Percentiles rank a stretch among this genome's conserved stretches.
These are phyloP conservation scores for Drosophila sp. DNA, from an alignment of 1,140 invertebrate species.

Conservation along the genomic window DNA sequence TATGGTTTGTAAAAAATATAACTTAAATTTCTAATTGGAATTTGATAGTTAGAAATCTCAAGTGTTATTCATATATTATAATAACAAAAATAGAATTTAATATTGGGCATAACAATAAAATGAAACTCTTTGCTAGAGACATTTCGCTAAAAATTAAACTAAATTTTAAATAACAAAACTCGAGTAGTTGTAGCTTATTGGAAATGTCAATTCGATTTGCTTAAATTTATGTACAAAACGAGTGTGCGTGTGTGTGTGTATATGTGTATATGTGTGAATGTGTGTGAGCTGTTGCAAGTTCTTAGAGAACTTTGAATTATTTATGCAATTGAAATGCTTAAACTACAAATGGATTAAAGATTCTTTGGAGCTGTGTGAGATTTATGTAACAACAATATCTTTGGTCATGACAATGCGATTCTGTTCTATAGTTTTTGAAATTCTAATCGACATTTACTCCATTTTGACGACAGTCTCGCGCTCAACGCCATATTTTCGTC, in stretches of 20 bases:
- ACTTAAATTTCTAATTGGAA: slow-evolving; percentile 56
- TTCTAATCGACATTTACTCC: slow-evolving; percentile 50
- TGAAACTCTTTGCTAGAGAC: slow-evolving; percentile 32
- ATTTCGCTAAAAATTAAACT: slow-evolving; percentile 74
- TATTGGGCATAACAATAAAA: slow-evolving; percentile 24
- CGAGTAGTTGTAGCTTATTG: slow-evolving; percentile 56
- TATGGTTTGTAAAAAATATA: slow-evolving; percentile 35
- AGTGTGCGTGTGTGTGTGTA: slow-evolving; percentile 19
- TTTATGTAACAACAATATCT: slow-evolving; percentile 73
- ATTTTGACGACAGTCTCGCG: slow-evolving; percentile 80
- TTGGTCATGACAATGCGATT: slow-evolving; percentile 52
- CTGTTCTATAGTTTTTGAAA: slow-evolving; percentile 3
- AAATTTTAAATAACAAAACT: slow-evolving; percentile 69
- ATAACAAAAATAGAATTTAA: slow-evolving; percentile 47
- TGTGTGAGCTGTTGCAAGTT: slow-evolving; percentile 37
- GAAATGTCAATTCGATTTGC: slow-evolving; percentile 59
- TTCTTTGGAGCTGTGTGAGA: slow-evolving; percentile 81
- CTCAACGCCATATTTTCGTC: slow-evolving; percentile 69
- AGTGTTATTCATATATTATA: slow-evolving; percentile 53
- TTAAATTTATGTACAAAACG: slow-evolving; percentile 64
- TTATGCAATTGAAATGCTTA: slow-evolving; percentile 51
- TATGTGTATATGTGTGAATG: not conserved
- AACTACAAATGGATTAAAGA: slow-evolving; percentile 36
- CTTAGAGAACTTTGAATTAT: slow-evolving; percentile 67
- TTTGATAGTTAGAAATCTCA: slow-evolving; percentile 72